Conservation (phyloP, 1,140 invertebrate genomes). For the Procambarus clarkii region DNA sequence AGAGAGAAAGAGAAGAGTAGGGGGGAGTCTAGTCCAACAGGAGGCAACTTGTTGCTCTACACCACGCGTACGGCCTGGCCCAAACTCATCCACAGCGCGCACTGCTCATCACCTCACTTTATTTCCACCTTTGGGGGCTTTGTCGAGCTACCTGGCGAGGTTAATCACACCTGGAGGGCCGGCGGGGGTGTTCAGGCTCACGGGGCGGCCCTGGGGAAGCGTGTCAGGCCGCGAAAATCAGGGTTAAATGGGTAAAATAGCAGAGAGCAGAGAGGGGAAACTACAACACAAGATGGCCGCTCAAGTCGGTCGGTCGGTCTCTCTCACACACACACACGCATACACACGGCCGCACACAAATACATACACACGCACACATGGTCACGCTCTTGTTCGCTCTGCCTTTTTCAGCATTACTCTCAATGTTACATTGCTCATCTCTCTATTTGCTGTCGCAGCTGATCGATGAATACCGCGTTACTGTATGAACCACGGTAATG, state of each 20-base stretch:
- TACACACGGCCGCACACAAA: not conserved
- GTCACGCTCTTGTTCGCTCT: not conserved
- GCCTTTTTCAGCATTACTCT: not conserved
- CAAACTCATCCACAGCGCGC: slow-evolving; percentile 14
- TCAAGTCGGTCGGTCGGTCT: slow-evolving; percentile 41
- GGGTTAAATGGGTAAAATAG: slow-evolving; percentile 15
- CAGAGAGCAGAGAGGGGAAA: slow-evolving; percentile 23
- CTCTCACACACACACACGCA: slow-evolving; percentile 35
- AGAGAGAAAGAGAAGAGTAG: slow-evolving; percentile 2
- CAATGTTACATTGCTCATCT: not conserved
- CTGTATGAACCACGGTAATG: no score
- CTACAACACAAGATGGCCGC: slow-evolving; percentile 55
- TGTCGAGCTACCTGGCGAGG: not conserved
- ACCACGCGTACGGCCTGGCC: slow-evolving; percentile 23
- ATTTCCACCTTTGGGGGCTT: not conserved
- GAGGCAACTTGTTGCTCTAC: slow-evolving; percentile 26
- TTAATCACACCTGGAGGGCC: slow-evolving; percentile 6
- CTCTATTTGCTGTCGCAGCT: not conserved
- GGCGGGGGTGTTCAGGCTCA: slow-evolving; percentile 17
- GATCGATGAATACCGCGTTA: no score
- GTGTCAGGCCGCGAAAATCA: slow-evolving; percentile 12
- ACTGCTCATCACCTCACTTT: slow-evolving; percentile 29
- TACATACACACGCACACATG: no score
- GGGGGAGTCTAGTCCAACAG: slow-evolving; percentile 18
- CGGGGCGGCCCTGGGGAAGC: slow-evolving; percentile 11